Evolutionary conservation across 1,140 invertebrate genomes (phyloP), one percentile per base, ranked within the genome.

Genomic region (Pseudomyrmex dendroicus): DNA sequence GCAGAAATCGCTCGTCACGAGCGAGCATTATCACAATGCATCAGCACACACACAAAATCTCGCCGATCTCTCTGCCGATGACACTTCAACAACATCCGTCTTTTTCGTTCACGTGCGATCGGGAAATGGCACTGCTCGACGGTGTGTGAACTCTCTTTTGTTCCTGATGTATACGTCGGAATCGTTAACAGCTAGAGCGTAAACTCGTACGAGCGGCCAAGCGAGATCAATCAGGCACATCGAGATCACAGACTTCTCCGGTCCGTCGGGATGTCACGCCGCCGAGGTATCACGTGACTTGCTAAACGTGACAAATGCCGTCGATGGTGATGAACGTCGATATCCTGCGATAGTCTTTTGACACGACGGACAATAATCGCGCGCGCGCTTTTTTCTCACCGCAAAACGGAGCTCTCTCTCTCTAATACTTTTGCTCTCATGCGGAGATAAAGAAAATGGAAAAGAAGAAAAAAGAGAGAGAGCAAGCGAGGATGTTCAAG

Each of bases 221-320:
- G 61, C 77, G 64, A 84, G 74, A 86, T 84, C 64, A 77, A 85
- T 73, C 78, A 89, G 87, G 87, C 87, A 89, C 87, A 89, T 89
- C 87, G 78, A 68, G 61, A 89, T 89, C 87, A 88, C 87, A 89
- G 86, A 86, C 67, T 86, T 83, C 84, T 78, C 87, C 76, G 25
- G 64, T 85, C 85, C 82, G 72, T 84, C 86, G 86, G 83, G 68
- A 52, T 85, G 50, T 84, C 52, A 82, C 35, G 35, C 25, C 59
- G 63, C 25, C 86, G 64, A 10, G 50, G 15, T 52, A 84, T 62
- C 86, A 73, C 57, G 77, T 44, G 83, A 57, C 70, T 35, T 25
- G 25, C 20, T 77, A 46, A 25, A 22, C 17, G 12, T 59, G 48
- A 4, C 12, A 52, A 25, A 12, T 17, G n/a, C 17, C 4, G 48